A percentile compares a stretch with the other conserved stretches of the same genome.
These are phyloP conservation scores for Heterodera carotae DNA, from an alignment of 1,140 invertebrate species.

Conservation along the genomic window DNA sequence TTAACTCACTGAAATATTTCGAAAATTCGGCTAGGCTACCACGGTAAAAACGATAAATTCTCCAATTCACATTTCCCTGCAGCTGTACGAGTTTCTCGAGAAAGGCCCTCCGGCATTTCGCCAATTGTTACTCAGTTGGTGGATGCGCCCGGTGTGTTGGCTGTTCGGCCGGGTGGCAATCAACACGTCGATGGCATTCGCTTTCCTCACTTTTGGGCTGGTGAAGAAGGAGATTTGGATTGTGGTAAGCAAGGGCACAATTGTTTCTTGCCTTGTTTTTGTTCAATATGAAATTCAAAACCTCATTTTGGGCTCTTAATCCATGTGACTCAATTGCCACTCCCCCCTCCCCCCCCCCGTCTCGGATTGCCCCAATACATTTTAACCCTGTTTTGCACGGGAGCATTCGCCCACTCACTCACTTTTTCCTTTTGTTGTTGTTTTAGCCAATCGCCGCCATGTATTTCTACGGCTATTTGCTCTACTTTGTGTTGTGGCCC, in stretches of 20 bases:
- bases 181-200: slow-evolving; percentile 63
- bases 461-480: slow-evolving; percentile 61
- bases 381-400: too few species aligned
- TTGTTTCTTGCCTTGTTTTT: background rate
- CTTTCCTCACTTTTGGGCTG: slow-evolving; percentile 63
- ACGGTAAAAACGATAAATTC: too few species aligned
- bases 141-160: slow-evolving; percentile 54
- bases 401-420: too few species aligned
- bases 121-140: slow-evolving; percentile 38
- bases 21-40: too few species aligned
- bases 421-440: background rate
- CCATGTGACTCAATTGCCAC: too few species aligned
- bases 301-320: background rate
- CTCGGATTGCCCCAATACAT: too few species aligned
- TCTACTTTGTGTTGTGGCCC: slow-evolving; percentile 62
- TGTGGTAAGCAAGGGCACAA: slow-evolving; percentile 43
- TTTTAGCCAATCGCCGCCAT: slow-evolving; percentile 60
- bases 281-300: background rate
- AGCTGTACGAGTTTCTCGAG: slow-evolving; percentile 59
- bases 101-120: slow-evolving; percentile 50
- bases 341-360: too few species aligned
- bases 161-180: slow-evolving; percentile 60
- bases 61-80: background rate
- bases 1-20: too few species aligned
- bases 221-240: slow-evolving; percentile 65